Evolutionary conservation across 2,888 invertebrate species (phyloP).

Genomic region (Pollenia angustigena): DNA sequence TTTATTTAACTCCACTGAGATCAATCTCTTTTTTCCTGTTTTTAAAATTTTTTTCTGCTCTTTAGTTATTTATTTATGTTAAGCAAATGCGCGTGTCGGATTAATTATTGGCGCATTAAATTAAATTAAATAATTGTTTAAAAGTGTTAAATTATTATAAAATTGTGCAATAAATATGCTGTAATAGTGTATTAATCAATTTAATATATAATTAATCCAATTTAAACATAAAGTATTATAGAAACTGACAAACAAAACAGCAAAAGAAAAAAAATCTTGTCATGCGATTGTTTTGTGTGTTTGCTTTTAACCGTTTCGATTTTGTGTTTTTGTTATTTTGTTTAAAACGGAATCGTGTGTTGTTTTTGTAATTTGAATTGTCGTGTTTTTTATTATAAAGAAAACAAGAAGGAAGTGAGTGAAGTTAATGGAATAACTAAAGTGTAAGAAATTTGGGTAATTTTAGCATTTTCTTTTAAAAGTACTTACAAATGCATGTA

Average conservation of each 20-base stretch:
- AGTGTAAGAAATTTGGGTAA: too few species aligned
- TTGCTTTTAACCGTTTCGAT: too few species aligned
- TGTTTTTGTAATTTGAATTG: too few species aligned
- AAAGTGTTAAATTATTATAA: constrained; percentile 14
- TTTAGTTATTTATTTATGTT: background rate
- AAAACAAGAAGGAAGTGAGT: too few species aligned
- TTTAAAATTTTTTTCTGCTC: background rate
- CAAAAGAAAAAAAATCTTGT: background rate
- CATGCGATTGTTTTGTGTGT: background rate
- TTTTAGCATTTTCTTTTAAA: too few species aligned
- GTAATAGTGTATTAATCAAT: constrained; percentile 4
- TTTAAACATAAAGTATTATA: too few species aligned
- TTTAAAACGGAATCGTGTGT: too few species aligned
- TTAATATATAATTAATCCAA: background rate
- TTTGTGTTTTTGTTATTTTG: too few species aligned
- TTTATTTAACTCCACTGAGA: background rate
- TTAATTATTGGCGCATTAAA: constrained; percentile 19
- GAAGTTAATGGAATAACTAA: too few species aligned
- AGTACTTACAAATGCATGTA: too few species aligned
- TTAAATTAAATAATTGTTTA: background rate
- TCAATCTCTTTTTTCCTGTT: background rate
- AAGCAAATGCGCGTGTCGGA: constrained; percentile 2
- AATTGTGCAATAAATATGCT: background rate
- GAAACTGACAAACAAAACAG: too few species aligned
- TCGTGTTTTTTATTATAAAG: too few species aligned